Evolutionary conservation across 2,113 vertebrate species (phyloP).

Genomic region (Psammodynastes pulverulentus): DNA sequence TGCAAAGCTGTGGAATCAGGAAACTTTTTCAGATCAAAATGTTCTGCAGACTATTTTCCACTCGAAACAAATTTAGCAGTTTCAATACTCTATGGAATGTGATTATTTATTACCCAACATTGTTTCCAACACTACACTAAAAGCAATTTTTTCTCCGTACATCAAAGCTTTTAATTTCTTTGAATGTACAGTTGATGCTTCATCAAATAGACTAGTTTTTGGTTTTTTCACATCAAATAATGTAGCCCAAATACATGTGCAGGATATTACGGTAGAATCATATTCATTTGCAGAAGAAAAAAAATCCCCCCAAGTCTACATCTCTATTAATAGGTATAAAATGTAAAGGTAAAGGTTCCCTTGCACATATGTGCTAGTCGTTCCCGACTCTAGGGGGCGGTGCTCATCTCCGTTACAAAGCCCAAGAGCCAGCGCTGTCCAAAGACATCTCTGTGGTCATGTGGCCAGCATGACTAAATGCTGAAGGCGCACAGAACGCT

Average conservation of each 20-base stretch:
- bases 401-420: too few relatives aligned
- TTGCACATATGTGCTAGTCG: too few relatives aligned
- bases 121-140: not conserved
- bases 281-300: not conserved
- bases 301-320: not conserved
- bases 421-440: too few relatives aligned
- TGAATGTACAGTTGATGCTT: not conserved
- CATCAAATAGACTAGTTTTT: not conserved
- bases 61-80: not conserved
- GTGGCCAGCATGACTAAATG: too few relatives aligned
- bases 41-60: not conserved
- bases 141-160: not conserved
- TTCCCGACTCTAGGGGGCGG: too few relatives aligned
- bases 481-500: too few relatives aligned
- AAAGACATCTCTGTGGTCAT: too few relatives aligned
- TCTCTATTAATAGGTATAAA: too few relatives aligned
- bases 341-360: too few relatives aligned
- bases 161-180: not conserved
- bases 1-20: not conserved
- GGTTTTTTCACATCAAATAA: not conserved
- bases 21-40: not conserved
- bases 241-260: not conserved
- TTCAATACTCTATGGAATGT: not conserved
- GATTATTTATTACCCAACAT: not conserved
- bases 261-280: not conserved